A percentile compares a stretch with the other conserved stretches of the same genome.
Conservation (phyloP, 1,140 invertebrate genomes). For the Achatina immaculata region DNA sequence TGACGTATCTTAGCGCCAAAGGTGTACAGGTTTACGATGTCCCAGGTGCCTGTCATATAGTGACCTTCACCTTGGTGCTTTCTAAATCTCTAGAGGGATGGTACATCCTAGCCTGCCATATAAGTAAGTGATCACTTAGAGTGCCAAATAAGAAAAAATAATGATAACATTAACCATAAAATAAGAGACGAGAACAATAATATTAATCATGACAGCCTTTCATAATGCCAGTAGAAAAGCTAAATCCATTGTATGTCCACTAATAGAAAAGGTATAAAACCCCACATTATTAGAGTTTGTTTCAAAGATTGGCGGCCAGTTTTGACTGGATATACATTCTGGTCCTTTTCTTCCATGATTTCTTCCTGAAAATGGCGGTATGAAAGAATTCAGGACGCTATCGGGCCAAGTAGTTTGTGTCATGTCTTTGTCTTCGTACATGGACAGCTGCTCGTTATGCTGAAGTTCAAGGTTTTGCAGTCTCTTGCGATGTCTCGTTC, state of each 20-base stretch:
- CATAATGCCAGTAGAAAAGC: not conserved
- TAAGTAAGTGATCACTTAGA: slow-evolving; percentile 18
- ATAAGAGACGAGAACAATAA: not conserved
- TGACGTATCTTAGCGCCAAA: slow-evolving; percentile 8
- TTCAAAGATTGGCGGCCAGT: not conserved
- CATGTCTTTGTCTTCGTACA: too few relatives aligned
- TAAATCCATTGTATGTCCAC: not conserved
- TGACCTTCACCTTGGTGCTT: slow-evolving; percentile 22
- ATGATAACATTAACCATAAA: not conserved
- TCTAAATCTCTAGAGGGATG: slow-evolving; percentile 18
- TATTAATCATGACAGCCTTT: not conserved
- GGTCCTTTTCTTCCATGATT: too few relatives aligned
- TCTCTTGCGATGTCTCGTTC: too few relatives aligned
- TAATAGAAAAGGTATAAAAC: not conserved
- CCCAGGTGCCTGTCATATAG: slow-evolving; percentile 26
- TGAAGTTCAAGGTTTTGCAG: too few relatives aligned
- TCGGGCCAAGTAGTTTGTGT: too few relatives aligned
- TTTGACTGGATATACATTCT: too few relatives aligned
- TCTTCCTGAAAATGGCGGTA: too few relatives aligned
- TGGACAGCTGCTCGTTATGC: too few relatives aligned
- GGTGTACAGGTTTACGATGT: slow-evolving; percentile 10
- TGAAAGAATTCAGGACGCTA: too few relatives aligned
- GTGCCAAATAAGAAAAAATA: not conserved
- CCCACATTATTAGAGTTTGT: not conserved
- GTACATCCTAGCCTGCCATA: slow-evolving; percentile 24